Conservation (phyloP, 2,888 invertebrate genomes). For the Andricus curvator region DNA sequence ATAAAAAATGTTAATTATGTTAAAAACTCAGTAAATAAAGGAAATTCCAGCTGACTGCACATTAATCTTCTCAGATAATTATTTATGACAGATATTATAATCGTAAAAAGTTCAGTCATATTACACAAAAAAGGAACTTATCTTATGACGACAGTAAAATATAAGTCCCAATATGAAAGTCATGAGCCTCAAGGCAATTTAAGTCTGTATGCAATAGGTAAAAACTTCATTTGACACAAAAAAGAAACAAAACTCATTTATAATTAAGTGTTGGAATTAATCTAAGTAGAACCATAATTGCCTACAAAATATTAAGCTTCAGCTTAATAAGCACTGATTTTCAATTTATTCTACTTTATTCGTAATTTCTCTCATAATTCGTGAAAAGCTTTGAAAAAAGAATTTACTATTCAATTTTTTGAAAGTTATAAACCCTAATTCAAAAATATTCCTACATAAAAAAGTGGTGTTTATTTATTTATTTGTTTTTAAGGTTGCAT, state of each 20-base stretch:
- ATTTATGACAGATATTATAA: conserved; percentile 1
- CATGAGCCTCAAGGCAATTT: background rate
- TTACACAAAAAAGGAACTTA: conserved; percentile 13
- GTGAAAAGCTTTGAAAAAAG: too few relatives aligned
- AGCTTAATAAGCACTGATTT: background rate
- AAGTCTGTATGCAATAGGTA: background rate
- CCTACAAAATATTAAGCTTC: background rate
- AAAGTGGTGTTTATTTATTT: too few relatives aligned
- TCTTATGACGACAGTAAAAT: background rate
- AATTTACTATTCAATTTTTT: too few relatives aligned
- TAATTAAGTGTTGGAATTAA: background rate
- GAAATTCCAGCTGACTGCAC: background rate
- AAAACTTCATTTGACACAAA: background rate
- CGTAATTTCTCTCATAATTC: background rate
- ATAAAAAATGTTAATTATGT: background rate
- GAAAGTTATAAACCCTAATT: too few relatives aligned
- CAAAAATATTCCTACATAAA: too few relatives aligned
- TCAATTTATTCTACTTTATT: background rate
- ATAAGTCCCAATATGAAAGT: background rate
- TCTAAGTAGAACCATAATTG: background rate
- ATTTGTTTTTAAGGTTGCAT: too few relatives aligned
- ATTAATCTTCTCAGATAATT: background rate
- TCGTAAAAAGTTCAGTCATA: conserved; percentile 3
- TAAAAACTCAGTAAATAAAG: background rate
- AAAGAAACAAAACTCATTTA: background rate